Percentiles rank a stretch among this genome's conserved stretches.
These are phyloP conservation scores for Plectrocnemia conspersa DNA, from an alignment of 1,140 invertebrate genomes.

Conservation along the genomic window DNA sequence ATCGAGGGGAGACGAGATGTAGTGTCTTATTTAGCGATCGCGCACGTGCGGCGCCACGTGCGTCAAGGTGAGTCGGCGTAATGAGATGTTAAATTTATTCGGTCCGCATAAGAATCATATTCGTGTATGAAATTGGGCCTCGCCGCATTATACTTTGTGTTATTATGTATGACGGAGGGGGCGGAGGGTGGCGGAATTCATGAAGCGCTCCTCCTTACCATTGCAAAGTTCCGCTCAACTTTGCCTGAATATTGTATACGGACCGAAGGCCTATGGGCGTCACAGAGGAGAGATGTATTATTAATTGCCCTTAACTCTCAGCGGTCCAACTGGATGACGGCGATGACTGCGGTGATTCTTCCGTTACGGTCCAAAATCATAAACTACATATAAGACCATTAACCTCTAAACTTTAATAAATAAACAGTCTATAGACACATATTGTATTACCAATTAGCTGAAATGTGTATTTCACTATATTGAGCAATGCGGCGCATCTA, in stretches of 20 bases:
- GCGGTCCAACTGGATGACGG: too few relatives aligned
- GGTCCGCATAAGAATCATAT: slow-evolving; percentile 37
- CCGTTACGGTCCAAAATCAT: too few relatives aligned
- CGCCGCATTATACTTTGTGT: slow-evolving; percentile 55
- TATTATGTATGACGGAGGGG: slow-evolving; percentile 37
- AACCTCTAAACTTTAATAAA: too few relatives aligned
- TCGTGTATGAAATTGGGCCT: slow-evolving; percentile 51
- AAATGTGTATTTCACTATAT: too few relatives aligned
- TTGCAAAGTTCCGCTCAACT: slow-evolving; percentile 49
- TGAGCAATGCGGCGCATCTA: too few relatives aligned
- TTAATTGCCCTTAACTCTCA: too few relatives aligned
- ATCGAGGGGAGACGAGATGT: too few relatives aligned
- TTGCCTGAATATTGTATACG: slow-evolving; percentile 37
- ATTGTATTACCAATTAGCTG: too few relatives aligned
- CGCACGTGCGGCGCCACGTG: neutral
- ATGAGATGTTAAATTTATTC: slow-evolving; percentile 36
- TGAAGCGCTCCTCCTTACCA: slow-evolving; percentile 52
- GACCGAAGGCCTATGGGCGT: slow-evolving; percentile 31
- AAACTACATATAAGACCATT: too few relatives aligned
- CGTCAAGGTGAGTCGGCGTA: slow-evolving; percentile 36
- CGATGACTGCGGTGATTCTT: too few relatives aligned
- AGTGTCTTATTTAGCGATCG: too few relatives aligned
- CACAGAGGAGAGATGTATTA: slow-evolving; percentile 28
- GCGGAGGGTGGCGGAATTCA: slow-evolving; percentile 39
- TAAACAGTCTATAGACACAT: too few relatives aligned